These are phyloP conservation scores for Phasia obesa DNA, from an alignment of 2,888 invertebrate species.

Conservation along the genomic window DNA sequence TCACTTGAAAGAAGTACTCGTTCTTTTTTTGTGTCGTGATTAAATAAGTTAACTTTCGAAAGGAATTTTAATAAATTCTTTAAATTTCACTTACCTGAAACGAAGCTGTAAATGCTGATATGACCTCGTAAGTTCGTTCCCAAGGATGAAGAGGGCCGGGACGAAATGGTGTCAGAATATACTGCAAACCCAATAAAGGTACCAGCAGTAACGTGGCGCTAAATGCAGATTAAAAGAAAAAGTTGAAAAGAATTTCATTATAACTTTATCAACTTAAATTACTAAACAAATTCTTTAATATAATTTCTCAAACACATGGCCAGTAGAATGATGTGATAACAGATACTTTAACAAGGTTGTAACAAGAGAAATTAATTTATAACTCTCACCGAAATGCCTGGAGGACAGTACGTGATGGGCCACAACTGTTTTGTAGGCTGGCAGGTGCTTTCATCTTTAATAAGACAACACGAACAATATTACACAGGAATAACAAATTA, in stretches of 20 bases:
- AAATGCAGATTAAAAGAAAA: slow-evolving; percentile 68
- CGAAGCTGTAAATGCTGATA: slow-evolving; percentile 93
- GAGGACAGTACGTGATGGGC: slow-evolving; percentile 88
- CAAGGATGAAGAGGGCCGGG: slow-evolving; percentile 87
- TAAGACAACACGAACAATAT: slow-evolving; percentile 93
- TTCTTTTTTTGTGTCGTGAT: background rate
- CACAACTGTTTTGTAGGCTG: slow-evolving; percentile 86
- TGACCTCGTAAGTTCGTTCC: slow-evolving; percentile 91
- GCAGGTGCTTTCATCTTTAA: slow-evolving; percentile 89
- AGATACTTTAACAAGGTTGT: too few species aligned
- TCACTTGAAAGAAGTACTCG: background rate
- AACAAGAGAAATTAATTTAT: slow-evolving; percentile 6
- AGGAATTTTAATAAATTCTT: background rate
- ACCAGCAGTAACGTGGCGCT: slow-evolving; percentile 94
- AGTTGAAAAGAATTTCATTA: background rate
- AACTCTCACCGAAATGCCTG: slow-evolving; percentile 88
- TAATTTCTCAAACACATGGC: background rate
- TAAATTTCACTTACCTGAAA: slow-evolving; percentile 87
- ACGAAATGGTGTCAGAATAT: slow-evolving; percentile 93
- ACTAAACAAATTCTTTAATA: background rate
- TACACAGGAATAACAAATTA: slow-evolving; percentile 93
- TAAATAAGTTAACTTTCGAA: background rate
- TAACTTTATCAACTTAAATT: background rate
- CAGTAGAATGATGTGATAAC: background rate
- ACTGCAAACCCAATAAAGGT: slow-evolving; percentile 95